Percentiles rank a stretch among this genome's conserved stretches.
Evolutionary conservation across 1,140 invertebrate genomes (phyloP).

Genomic region (Triops cancriformis): DNA sequence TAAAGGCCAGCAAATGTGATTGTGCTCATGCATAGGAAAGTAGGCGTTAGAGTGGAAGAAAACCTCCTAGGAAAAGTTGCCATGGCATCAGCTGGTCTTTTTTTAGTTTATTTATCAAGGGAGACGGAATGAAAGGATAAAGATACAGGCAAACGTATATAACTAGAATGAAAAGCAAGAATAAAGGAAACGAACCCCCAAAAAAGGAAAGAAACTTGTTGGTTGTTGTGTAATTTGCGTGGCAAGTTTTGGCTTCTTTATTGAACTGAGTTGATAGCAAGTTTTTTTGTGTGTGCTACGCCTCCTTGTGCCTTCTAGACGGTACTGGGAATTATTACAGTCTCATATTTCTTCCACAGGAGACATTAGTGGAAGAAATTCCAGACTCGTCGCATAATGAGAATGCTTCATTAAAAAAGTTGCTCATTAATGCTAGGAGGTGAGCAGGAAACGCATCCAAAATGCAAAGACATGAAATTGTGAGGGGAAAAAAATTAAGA

Average conservation of each 20-base stretch:
- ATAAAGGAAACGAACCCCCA: not conserved
- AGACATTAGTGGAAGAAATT: no score
- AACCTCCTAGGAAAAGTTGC: not conserved
- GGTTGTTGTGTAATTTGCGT: not conserved
- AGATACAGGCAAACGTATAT: no score
- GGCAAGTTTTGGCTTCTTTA: not conserved
- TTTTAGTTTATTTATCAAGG: not conserved
- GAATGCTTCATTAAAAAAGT: no score
- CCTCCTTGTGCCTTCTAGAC: no score
- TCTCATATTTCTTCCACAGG: no score
- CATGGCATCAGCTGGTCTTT: not conserved
- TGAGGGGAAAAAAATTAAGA: no score
- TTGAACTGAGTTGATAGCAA: not conserved
- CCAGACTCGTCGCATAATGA: no score
- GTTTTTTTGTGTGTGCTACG: not conserved
- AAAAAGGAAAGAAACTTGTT: not conserved
- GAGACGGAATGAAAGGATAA: not conserved
- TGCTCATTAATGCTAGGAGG: no score
- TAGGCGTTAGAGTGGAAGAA: not conserved
- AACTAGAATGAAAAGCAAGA: not conserved
- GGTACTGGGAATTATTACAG: no score
- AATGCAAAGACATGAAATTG: no score
- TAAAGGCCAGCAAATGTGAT: not conserved
- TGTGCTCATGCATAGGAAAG: conserved; percentile 1
- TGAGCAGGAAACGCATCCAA: no score